Base-by-base conservation (phyloP, 2,113 vertebrate species). In the Daubentonia madagascariensis region DNA sequence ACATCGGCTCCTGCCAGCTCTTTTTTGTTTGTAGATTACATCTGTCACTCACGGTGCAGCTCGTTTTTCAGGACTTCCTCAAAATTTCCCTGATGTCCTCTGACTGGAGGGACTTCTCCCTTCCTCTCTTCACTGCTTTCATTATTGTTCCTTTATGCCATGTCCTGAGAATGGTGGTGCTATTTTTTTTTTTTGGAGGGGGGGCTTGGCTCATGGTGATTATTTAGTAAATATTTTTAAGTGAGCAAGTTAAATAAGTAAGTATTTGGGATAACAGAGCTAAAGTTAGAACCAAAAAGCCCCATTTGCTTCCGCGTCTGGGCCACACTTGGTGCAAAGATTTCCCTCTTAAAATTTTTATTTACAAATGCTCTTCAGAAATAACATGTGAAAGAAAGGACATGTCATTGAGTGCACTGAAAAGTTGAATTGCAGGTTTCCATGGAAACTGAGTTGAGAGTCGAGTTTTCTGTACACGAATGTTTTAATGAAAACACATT, bases 401-500 rank as follows among this genome's bases (percentile, higher is more conserved):
- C 72, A 73, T 80, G 86, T 54, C 59, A 48, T 23, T 9, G 65
- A 91, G 72, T 25, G 22, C 68, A 8, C 0, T 76, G 96, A 84
- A 97, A 97, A 98, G 97, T 97, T 96, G 96, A 89, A 92, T 97
- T 90, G 84, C 54, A 28, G 28, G 97, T 98, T 97, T 89, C 96
- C 94, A 95, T 97, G 93, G 96, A 73, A 95, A 97, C 98, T 17
- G 96, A 97, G 96, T 97, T 96, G 86, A 6, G 89, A 85, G 92
- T 52, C 16, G 96, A 96, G 96, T 95, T 97, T 97, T 91, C 90
- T 54, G 37, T 93, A 22, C 83, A 50, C 3, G 43, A 45, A 40
- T 94, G 84, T 95, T 97, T 97, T 97, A 97, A 98, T 96, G 96
- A 97, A 98, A 97, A 97, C 84, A 92, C 96, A 95, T 97, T 85